phyloP scores from a whole-genome alignment of 2,113 vertebrate genomes.

The Gulo gulo region DNA sequence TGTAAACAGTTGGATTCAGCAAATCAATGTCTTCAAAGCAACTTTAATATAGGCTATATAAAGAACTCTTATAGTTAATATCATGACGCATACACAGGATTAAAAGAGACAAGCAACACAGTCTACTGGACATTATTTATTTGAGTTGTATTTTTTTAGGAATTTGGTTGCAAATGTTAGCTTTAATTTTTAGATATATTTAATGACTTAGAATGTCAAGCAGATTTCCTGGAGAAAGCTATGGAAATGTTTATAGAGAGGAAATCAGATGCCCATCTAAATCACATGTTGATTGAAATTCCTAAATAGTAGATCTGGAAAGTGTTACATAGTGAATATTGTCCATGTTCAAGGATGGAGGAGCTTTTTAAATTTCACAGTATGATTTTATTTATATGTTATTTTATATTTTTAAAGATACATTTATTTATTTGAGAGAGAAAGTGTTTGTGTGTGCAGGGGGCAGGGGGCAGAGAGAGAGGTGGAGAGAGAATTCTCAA shows the following conservation, averaged over 20 bases:
- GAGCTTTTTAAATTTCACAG: background rate
- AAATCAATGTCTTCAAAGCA: background rate
- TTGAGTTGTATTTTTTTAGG: background rate
- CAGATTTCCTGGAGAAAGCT: background rate
- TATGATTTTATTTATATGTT: background rate
- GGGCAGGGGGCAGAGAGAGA: background rate
- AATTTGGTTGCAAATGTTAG: background rate
- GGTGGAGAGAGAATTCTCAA: background rate
- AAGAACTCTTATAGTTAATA: background rate
- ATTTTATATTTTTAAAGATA: background rate
- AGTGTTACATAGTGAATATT: background rate
- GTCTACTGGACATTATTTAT: background rate
- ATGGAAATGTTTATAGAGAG: background rate
- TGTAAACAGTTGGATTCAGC: background rate
- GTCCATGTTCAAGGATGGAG: background rate
- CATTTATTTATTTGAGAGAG: background rate
- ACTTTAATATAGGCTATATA: background rate
- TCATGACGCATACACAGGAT: background rate
- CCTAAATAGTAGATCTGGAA: background rate
- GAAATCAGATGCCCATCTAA: background rate
- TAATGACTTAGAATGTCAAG: background rate
- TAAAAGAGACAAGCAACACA: background rate
- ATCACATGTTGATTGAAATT: background rate
- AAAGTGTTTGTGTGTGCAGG: background rate
- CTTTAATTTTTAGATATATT: background rate